phyloP scores from a whole-genome alignment of 1,140 invertebrate genomes.

The Halyomorpha halys region DNA sequence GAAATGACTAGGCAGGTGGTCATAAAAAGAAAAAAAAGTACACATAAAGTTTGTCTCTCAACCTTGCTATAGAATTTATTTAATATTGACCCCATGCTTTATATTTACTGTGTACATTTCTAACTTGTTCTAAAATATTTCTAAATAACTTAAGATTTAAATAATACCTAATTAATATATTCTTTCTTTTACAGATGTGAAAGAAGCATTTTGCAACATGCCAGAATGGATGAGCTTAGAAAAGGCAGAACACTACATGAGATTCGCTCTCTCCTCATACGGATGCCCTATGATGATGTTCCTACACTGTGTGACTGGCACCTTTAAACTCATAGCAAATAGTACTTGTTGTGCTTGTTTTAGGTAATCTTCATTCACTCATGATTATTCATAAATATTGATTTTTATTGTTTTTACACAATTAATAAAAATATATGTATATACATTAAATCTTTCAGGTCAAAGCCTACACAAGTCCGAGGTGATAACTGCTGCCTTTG shows the following conservation, averaged over 20 bases:
- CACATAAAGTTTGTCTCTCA: too few species aligned
- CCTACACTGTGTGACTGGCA: constrained; percentile 57
- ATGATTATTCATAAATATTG: not conserved
- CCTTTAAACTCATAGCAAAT: constrained; percentile 57
- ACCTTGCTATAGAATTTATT: too few species aligned
- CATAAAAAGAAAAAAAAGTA: too few species aligned
- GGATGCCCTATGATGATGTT: constrained; percentile 84
- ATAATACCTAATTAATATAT: too few species aligned
- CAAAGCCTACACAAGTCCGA: constrained; percentile 54
- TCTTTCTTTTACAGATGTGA: constrained; percentile 37
- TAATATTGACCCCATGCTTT: too few species aligned
- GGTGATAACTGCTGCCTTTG: constrained; percentile 87
- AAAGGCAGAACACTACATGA: constrained; percentile 61
- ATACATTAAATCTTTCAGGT: constrained; percentile 37
- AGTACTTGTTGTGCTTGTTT: constrained; percentile 64
- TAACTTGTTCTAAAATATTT: too few species aligned
- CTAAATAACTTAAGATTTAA: too few species aligned
- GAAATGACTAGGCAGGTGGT: too few species aligned
- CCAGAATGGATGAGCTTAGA: constrained; percentile 71
- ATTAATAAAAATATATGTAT: not conserved
- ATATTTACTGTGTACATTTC: too few species aligned
- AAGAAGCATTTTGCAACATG: constrained; percentile 47
- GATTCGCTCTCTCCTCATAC: constrained; percentile 72
- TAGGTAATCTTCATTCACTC: constrained; percentile 39
- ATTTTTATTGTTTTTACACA: not conserved